Percentiles rank a stretch among this genome's conserved stretches.
Evolutionary conservation across 2,888 invertebrate species (phyloP).

Genomic region (Drosophila kanekoi): DNA sequence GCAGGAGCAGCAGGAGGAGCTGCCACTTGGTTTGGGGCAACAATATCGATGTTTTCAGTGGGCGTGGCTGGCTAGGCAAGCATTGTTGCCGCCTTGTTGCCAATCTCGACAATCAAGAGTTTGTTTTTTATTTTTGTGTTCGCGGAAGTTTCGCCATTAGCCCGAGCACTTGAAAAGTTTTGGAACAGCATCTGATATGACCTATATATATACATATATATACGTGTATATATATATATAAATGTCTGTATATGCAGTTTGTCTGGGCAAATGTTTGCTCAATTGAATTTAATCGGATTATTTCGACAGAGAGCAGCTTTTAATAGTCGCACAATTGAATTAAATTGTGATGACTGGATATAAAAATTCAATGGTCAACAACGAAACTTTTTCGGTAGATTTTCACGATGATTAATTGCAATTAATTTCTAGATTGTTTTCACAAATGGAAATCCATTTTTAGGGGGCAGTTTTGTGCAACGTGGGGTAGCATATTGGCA

Average conservation of each 20-base stretch:
- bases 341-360: constrained; percentile 36
- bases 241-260: constrained; percentile 3
- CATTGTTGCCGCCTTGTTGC: constrained; percentile 27
- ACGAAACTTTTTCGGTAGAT: constrained; percentile 12
- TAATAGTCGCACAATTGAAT: constrained; percentile 59
- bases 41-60: constrained; percentile 43
- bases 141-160: constrained; percentile 59
- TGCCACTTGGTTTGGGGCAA: background rate
- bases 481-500: too few species aligned
- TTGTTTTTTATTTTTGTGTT: constrained; percentile 21
- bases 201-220: constrained; percentile 36
- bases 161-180: constrained; percentile 66
- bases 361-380: constrained; percentile 26
- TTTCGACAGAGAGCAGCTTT: constrained; percentile 30
- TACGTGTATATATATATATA: constrained; percentile 16
- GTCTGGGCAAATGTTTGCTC: constrained; percentile 53
- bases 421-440: background rate
- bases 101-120: constrained; percentile 52
- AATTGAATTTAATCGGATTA: constrained; percentile 77
- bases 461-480: too few species aligned
- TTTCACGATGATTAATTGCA: constrained; percentile 17
- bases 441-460: too few species aligned
- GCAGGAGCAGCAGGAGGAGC: background rate
- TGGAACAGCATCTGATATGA: constrained; percentile 55
- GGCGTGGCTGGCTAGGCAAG: constrained; percentile 37